Evolutionary conservation across 2,888 invertebrate species (phyloP).

Genomic region (Orthosia cruda): DNA sequence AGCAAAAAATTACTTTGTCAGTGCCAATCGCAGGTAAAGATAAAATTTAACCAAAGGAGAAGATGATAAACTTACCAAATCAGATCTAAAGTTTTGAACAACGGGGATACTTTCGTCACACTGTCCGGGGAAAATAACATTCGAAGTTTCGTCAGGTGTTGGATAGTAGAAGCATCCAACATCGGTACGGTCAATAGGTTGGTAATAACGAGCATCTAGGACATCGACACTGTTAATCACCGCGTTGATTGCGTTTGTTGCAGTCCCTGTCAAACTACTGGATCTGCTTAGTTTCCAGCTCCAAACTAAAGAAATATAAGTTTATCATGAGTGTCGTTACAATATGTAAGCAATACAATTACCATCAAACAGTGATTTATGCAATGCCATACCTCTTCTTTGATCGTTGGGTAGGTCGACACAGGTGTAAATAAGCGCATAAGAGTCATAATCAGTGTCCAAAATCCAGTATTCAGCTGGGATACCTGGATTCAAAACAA

Average conservation of each 20-base stretch:
- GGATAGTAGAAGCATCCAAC: constrained; percentile 82
- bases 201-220: constrained; percentile 77
- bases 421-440: constrained; percentile 93
- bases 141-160: constrained; percentile 62
- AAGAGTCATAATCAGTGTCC: constrained; percentile 93
- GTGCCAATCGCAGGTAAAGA: neutral
- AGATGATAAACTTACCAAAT: constrained; percentile 69
- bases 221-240: constrained; percentile 72
- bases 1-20: too few species aligned
- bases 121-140: constrained; percentile 78
- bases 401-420: constrained; percentile 76
- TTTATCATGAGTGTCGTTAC: neutral
- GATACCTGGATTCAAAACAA: constrained; percentile 69
- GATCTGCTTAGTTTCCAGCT: constrained; percentile 85
- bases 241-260: constrained; percentile 72
- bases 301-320: constrained; percentile 74
- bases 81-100: constrained; percentile 75
- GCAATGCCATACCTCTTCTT: constrained; percentile 75
- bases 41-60: neutral
- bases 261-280: constrained; percentile 67
- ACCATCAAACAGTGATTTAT: too few species aligned
- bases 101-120: constrained; percentile 77
- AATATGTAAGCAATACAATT: neutral
- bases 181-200: constrained; percentile 71
- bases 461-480: constrained; percentile 91